Evolutionary conservation across 2,888 invertebrate species (phyloP), one percentile per base, ranked within the genome.

Genomic region (Tortrix viridana): DNA sequence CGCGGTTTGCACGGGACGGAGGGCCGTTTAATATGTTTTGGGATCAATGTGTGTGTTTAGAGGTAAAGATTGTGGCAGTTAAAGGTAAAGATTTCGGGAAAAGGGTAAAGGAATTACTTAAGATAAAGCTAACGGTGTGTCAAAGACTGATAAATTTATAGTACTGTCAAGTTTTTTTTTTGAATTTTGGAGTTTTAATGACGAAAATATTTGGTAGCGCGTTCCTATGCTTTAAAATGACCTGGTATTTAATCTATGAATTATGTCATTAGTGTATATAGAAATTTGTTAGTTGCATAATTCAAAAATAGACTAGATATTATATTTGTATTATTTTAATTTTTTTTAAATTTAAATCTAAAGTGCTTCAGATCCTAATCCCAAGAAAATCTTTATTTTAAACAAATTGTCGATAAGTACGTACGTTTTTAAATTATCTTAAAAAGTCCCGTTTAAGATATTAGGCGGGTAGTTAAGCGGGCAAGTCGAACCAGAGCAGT

Each of bases 401-500:
- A 2, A 23, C 23, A 60, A 44, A 37, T 22, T 55, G 20, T 50
- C 55, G 49, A 46, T 61, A 61, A 55, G 56, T 41, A 61, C 61
- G 56, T 41, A 19, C 56, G 41, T 49, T 37, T 66, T 53, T 61
- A 64, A 66, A 68, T 67, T 65, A 68, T 65, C 59, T 66, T 62
- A 67, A 71, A 69, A 68, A 67, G 69, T 60, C 69, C 66, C 62
- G 66, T 66, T 65, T 60, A 70, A 74, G 71, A 73, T 76, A 75
- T 76, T 75, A 75, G 71, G 65, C 67, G 63, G 57, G 64, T 67
- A 64, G 55, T 46, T 47, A 26, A 60, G 14, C 20, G 53, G 3
- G 65, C 67, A 76, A 76, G 71, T 74, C 67, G 64, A 60, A 69
- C 68, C 65, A 64, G 71, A 74, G 74, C 68, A 72, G n/a, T 64